Conservation (phyloP, 2,888 invertebrate genomes). For the Microctonus hyperodae region DNA sequence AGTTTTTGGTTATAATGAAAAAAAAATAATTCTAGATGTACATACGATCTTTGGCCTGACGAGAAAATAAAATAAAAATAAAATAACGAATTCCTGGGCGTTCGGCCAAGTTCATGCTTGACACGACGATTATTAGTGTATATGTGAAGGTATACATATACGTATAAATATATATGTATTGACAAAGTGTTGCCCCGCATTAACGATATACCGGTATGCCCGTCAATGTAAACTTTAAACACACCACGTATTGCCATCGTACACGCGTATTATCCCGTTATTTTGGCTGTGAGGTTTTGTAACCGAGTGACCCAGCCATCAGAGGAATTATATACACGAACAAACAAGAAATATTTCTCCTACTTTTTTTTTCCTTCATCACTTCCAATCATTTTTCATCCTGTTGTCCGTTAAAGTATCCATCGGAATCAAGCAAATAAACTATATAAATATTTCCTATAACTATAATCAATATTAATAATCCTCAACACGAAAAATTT, state of each 20-base stretch:
- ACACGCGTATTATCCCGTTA: slow-evolving; percentile 52
- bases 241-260: slow-evolving; percentile 31
- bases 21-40: no score
- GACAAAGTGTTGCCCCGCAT: slow-evolving; percentile 17
- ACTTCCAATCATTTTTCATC: not conserved
- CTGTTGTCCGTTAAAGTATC: not conserved
- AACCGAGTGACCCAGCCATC: slow-evolving; percentile 59
- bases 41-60: not conserved
- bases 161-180: not conserved
- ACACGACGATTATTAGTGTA: slow-evolving; percentile 20
- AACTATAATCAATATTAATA: no score
- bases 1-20: no score
- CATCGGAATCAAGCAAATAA: not conserved
- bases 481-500: no score
- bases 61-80: not conserved
- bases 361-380: not conserved
- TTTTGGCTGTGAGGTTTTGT: slow-evolving; percentile 58
- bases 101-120: slow-evolving; percentile 22
- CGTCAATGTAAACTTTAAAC: slow-evolving; percentile 40
- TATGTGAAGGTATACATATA: not conserved
- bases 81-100: slow-evolving; percentile 16
- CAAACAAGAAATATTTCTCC: not conserved
- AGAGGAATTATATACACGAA: not conserved
- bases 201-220: slow-evolving; percentile 43
- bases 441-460: not conserved